Base-by-base conservation (phyloP, 92 coral and sea anemone genomes). In the Siderastrea siderea region DNA sequence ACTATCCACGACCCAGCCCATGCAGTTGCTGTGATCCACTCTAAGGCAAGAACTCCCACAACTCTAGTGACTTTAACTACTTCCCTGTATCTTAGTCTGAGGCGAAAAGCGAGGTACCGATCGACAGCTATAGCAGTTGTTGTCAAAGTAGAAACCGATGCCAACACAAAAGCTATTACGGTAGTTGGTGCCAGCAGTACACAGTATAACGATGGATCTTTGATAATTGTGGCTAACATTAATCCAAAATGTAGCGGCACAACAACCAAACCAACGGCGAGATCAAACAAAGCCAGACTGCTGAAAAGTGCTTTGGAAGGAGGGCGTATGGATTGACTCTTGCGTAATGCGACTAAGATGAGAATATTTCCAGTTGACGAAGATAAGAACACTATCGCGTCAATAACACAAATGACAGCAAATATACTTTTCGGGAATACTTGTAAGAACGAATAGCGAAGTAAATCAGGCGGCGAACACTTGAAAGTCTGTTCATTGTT, bases 231-330 rank as follows among this genome's bases (percentile, higher is more conserved):
- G 4, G 48, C 83, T 26, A 62, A 43, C 53, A 68, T 79, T 48
- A 79, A 14, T 8, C 48, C 47, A 9, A 79, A 79, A 48, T 79
- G 83, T 17, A 79, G 48, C 16, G 83, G 83, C 4, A 68, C 83
- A 1, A 63, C 71, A 47, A 79, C 38, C 5, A 79, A 11, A 1
- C 83, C 83, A 15, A 79, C 83, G 13, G 17, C 58, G 5, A 79
- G 83, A 64, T 79, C 83, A 2, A 72, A 79, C 14, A 79, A 5
- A 0, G 83, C 83, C 59, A 79, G 47, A 64, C 83, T 48, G 59
- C 83, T 61, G 60, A 79, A 64, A 12, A 79, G 72, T 10, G 83
- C 83, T 12, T 79, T 79, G 13, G 83, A 79, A 2, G 83, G 83
- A 16, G 83, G 54, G 13, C 49, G 83, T 16, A 79, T 62, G 71